These are phyloP conservation scores for Argentina silus DNA, from an alignment of 2,797 vertebrate genomes.

Conservation along the genomic window DNA sequence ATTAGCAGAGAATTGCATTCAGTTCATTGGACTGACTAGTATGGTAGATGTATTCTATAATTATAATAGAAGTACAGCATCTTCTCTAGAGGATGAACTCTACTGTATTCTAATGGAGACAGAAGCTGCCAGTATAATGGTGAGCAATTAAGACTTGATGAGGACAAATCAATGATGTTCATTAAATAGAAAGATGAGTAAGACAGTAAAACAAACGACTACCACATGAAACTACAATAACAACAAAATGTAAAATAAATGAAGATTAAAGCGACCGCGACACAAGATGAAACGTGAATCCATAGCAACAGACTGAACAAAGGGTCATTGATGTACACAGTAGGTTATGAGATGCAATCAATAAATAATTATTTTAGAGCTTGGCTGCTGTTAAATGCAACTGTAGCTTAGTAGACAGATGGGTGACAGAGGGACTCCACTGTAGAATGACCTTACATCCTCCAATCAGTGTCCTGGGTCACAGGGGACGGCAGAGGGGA, in stretches of 20 bases:
- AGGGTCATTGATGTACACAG: conserved; percentile 31
- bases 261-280: conserved; percentile 46
- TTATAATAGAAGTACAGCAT: background rate
- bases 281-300: conserved; percentile 46
- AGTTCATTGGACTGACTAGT: background rate
- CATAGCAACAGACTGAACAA: conserved; percentile 51
- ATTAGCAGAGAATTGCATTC: conserved; percentile 3
- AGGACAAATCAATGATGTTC: conserved; percentile 64
- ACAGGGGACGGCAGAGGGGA: background rate
- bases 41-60: too few species aligned
- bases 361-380: too few species aligned
- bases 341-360: conserved; percentile 15
- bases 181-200: conserved; percentile 63
- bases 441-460: background rate
- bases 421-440: too few species aligned
- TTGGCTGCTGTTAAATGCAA: too few species aligned
- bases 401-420: too few species aligned
- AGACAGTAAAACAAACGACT: conserved; percentile 50
- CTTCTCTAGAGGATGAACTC: too few species aligned
- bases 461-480: background rate
- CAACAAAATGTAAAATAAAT: conserved; percentile 52
- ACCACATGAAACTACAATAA: conserved; percentile 51
- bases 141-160: conserved; percentile 67
- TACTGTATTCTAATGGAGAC: background rate
- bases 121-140: conserved; percentile 43